These are phyloP conservation scores for Leptopilina drosophilae DNA, from an alignment of 2,888 invertebrate species.

Conservation along the genomic window DNA sequence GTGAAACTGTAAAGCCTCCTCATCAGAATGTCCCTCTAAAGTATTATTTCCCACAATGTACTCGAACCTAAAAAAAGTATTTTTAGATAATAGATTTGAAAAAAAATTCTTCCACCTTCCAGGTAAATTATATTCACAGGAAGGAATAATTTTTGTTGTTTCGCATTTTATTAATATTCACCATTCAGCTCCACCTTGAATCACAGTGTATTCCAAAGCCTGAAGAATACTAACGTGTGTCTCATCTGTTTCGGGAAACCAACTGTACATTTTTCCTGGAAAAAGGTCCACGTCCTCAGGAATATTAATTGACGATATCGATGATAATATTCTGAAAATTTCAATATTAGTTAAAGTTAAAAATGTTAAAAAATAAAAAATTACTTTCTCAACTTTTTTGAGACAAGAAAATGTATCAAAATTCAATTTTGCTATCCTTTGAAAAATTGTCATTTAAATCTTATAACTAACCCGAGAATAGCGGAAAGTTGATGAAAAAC, in stretches of 20 bases:
- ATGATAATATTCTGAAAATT: constrained; percentile 81
- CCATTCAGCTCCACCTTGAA: constrained; percentile 88
- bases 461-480: constrained; percentile 79
- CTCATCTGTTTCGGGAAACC: constrained; percentile 67
- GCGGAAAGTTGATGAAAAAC: constrained; percentile 85
- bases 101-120: constrained; percentile 35
- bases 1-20: constrained; percentile 86
- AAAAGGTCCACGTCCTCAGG: constrained; percentile 84
- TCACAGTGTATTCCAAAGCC: constrained; percentile 84
- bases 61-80: constrained; percentile 78
- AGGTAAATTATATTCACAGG: too few relatives aligned
- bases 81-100: neutral
- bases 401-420: too few relatives aligned
- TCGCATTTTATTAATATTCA: constrained; percentile 58
- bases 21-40: constrained; percentile 81
- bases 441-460: neutral
- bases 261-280: constrained; percentile 74
- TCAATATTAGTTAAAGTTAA: constrained; percentile 25
- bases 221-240: constrained; percentile 77
- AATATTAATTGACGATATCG: constrained; percentile 81
- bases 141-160: neutral
- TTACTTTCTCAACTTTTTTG: too few relatives aligned
- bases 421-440: too few relatives aligned
- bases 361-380: too few relatives aligned
- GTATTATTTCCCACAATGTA: constrained; percentile 86